phyloP scores from a whole-genome alignment of 2,113 vertebrate species.

The Oreotrochilus melanogaster region DNA sequence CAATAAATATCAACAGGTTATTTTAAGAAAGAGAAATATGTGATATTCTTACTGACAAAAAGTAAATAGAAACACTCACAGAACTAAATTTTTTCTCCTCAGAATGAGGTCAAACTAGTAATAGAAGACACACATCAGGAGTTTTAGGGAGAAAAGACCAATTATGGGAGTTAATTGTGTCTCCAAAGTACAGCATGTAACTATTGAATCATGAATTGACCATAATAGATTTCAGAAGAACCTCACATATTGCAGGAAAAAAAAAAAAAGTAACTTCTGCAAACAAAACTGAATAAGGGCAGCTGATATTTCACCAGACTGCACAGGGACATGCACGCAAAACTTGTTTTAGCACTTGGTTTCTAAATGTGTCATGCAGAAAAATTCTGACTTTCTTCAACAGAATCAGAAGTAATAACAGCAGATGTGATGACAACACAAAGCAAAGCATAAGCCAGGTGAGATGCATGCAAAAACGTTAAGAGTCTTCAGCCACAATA shows the following conservation, averaged over 20 bases:
- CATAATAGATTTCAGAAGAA: neutral
- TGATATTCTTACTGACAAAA: neutral
- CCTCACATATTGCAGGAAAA: neutral
- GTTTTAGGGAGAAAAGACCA: neutral
- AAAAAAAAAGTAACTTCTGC: neutral
- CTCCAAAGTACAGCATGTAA: neutral
- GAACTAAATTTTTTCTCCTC: neutral
- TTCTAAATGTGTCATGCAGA: neutral
- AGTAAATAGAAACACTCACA: neutral
- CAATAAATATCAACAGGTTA: neutral
- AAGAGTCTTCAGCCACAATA: fast-evolving
- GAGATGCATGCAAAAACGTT: neutral
- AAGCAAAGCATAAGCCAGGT: neutral
- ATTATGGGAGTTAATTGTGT: neutral
- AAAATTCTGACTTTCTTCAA: neutral
- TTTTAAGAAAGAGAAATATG: neutral
- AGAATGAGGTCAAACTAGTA: neutral
- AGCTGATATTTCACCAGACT: neutral
- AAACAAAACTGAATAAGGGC: neutral
- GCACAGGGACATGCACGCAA: neutral
- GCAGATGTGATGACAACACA: neutral
- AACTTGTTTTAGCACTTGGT: neutral
- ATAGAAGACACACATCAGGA: neutral
- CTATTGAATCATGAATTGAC: neutral
- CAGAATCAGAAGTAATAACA: neutral